phyloP scores from a whole-genome alignment of 2,113 vertebrate genomes.

The Neogobius melanostomus region DNA sequence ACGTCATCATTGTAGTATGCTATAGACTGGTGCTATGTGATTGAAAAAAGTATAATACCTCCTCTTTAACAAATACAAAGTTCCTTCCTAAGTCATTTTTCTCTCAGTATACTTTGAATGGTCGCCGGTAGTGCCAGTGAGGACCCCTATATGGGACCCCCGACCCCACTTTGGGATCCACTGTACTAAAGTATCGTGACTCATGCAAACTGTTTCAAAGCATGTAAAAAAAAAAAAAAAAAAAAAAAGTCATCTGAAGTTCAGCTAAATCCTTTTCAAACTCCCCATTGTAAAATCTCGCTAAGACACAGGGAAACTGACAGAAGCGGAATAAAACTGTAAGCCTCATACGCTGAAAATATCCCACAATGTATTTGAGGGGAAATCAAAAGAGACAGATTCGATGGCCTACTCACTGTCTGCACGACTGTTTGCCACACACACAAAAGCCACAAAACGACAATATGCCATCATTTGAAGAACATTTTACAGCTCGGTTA shows the following conservation, averaged over 20 bases:
- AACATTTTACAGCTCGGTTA: not conserved
- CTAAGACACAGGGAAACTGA: conserved; percentile 1
- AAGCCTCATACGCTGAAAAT: not conserved
- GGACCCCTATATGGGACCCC: too few relatives aligned
- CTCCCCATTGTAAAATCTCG: not conserved
- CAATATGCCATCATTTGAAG: not conserved
- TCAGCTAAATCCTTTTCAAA: not conserved
- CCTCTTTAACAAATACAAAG: too few relatives aligned
- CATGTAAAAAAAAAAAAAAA: not conserved
- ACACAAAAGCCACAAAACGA: not conserved
- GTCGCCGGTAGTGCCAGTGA: too few relatives aligned
- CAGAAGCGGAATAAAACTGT: not conserved
- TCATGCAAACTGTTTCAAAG: not conserved
- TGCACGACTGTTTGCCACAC: not conserved
- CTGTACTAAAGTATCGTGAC: not conserved
- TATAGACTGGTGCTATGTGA: too few relatives aligned
- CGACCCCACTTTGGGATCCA: too few relatives aligned
- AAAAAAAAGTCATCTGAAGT: not conserved
- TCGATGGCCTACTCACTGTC: not conserved
- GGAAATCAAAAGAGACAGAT: not conserved
- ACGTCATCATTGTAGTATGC: too few relatives aligned
- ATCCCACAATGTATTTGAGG: not conserved
- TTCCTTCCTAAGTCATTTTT: too few relatives aligned
- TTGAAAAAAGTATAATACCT: too few relatives aligned
- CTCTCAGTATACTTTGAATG: too few relatives aligned